Percentiles rank a stretch among this genome's conserved stretches.
phyloP scores from a whole-genome alignment of 2,113 vertebrate genomes.

The Hydrolagus affinis region DNA sequence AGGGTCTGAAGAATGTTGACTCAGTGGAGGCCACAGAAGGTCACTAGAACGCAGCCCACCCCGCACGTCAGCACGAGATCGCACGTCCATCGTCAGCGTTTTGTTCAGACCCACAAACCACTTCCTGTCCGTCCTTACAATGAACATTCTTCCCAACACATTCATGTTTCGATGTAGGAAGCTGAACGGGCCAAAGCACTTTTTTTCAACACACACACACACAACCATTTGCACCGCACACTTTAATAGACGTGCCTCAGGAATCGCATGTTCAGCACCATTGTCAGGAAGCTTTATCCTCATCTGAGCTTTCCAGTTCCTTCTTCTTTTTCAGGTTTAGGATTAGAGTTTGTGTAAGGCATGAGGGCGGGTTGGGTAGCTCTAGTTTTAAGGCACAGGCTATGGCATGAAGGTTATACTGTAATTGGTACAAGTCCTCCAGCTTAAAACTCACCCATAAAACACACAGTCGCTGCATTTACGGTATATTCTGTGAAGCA shows the following conservation, averaged over 20 bases:
- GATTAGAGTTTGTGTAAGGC: neutral
- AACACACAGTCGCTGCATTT: no score
- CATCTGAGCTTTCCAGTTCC: neutral
- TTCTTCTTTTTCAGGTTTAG: neutral
- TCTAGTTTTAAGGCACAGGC: no score
- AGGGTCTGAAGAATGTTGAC: neutral
- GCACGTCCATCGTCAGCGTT: neutral
- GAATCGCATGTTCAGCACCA: neutral
- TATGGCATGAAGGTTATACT: no score
- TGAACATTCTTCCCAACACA: neutral
- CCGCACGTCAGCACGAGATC: neutral
- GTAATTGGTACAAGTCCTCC: no score
- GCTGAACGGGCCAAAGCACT: neutral
- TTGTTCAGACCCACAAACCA: neutral
- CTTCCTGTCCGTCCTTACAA: neutral
- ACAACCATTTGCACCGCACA: neutral
- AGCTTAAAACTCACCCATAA: no score
- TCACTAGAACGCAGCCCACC: neutral
- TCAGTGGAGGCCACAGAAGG: neutral
- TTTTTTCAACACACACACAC: neutral
- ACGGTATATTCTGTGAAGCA: no score
- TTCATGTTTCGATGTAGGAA: neutral
- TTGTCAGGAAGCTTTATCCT: neutral
- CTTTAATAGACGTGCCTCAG: neutral
- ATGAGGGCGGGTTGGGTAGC: no score